Percentiles rank a stretch among this genome's conserved stretches.
phyloP scores from a whole-genome alignment of 2,797 vertebrate genomes.

The Merluccius polli region DNA sequence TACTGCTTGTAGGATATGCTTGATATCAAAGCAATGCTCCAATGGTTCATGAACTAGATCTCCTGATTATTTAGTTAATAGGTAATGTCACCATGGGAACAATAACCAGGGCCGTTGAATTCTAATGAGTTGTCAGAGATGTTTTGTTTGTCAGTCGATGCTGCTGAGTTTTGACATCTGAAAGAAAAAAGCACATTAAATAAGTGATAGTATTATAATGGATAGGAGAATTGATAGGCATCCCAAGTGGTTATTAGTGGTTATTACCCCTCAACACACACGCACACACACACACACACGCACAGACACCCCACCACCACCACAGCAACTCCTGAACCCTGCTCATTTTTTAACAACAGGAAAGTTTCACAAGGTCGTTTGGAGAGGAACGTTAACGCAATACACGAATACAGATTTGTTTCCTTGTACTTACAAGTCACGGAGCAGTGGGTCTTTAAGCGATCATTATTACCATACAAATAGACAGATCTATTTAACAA shows the following conservation, averaged over 20 bases:
- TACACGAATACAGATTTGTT: slow-evolving; percentile 75
- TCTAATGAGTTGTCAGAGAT: slow-evolving; percentile 38
- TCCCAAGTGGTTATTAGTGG: not conserved
- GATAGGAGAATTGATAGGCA: not conserved
- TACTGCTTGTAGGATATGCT: slow-evolving; percentile 36
- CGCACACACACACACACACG: not conserved
- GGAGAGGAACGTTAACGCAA: slow-evolving; percentile 68
- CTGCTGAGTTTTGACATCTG: not conserved
- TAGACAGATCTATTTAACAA: slow-evolving; percentile 87
- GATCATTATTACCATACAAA: slow-evolving; percentile 87
- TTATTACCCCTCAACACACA: not conserved
- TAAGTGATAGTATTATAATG: not conserved
- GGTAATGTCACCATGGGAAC: slow-evolving; percentile 38
- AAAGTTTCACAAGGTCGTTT: slow-evolving; percentile 81
- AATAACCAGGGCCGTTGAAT: slow-evolving; percentile 44
- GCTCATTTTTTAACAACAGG: slow-evolving; percentile 70
- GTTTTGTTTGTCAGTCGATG: slow-evolving; percentile 19
- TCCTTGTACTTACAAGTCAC: slow-evolving; percentile 76
- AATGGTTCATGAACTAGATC: slow-evolving; percentile 38
- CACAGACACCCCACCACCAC: not conserved
- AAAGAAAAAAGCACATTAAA: not conserved
- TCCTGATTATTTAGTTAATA: slow-evolving; percentile 51
- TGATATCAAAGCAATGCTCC: slow-evolving; percentile 44
- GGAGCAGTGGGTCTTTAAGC: slow-evolving; percentile 72
- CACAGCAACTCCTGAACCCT: slow-evolving; percentile 22